Conservation (phyloP, 2,113 vertebrate species). For the Anthoscopus minutus region DNA sequence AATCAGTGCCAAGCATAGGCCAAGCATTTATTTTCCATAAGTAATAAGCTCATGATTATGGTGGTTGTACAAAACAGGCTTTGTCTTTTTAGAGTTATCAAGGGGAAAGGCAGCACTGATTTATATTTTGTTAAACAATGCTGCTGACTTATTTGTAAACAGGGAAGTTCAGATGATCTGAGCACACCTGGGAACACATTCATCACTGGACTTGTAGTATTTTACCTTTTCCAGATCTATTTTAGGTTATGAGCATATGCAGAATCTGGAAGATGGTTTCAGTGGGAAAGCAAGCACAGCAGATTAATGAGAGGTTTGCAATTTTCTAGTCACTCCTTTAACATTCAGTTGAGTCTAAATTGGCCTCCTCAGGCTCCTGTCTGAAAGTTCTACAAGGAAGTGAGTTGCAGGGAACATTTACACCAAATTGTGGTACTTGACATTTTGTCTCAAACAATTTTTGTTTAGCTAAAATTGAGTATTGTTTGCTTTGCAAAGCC, state of each 20-base stretch:
- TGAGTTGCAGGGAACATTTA: not conserved
- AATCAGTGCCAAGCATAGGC: not conserved
- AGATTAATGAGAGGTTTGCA: slow-evolving; percentile 36
- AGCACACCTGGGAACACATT: not conserved
- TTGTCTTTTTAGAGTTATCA: slow-evolving; percentile 18
- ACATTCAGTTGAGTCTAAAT: slow-evolving; percentile 11
- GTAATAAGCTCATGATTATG: slow-evolving; percentile 20
- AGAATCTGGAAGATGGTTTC: slow-evolving; percentile 13
- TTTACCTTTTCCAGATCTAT: not conserved
- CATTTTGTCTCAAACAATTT: not conserved
- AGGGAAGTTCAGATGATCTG: slow-evolving; percentile 21
- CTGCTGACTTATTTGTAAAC: slow-evolving; percentile 33
- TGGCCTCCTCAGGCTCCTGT: not conserved
- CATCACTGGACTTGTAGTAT: not conserved
- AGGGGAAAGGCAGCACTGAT: not conserved
- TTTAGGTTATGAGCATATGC: slow-evolving; percentile 25
- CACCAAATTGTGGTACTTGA: not conserved
- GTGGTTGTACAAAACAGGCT: not conserved
- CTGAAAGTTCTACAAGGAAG: not conserved
- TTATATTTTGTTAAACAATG: not conserved
- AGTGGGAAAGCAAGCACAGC: not conserved
- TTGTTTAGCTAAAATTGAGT: not conserved
- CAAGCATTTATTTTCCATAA: slow-evolving; percentile 22
- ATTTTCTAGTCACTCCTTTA: slow-evolving; percentile 16
- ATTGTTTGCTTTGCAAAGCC: not conserved